Conservation (phyloP, 2,113 vertebrate genomes). For the Pampusana beccarii region DNA sequence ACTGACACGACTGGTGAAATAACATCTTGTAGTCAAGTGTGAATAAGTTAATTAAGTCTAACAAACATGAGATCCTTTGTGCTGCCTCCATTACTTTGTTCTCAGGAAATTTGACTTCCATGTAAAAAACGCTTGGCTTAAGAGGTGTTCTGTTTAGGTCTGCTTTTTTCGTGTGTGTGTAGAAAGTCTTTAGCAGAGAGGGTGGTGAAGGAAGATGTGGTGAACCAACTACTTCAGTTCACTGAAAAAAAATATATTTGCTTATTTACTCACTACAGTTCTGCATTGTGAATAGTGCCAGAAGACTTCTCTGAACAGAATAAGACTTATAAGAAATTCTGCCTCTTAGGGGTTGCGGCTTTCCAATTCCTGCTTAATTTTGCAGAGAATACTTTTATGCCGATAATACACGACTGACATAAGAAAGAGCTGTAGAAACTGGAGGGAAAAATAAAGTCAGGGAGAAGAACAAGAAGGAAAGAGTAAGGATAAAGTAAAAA, state of each 20-base stretch:
- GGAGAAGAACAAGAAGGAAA: not conserved
- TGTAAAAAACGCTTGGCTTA: not conserved
- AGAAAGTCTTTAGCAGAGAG: not conserved
- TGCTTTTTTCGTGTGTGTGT: not conserved
- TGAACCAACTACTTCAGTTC: not conserved
- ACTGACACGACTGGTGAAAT: not conserved
- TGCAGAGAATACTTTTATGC: not conserved
- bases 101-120: not conserved
- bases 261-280: not conserved
- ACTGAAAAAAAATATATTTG: not conserved
- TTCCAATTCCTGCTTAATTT: not conserved
- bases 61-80: not conserved
- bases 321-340: not conserved
- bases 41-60: not conserved
- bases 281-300: not conserved
- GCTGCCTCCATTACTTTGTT: not conserved
- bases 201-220: not conserved
- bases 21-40: not conserved
- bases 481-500: not conserved
- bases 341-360: not conserved
- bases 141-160: not conserved
- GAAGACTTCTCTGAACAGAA: not conserved
- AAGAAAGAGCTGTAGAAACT: not conserved
- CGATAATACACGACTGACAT: rapidly evolving
- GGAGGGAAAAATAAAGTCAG: not conserved